Evolutionary conservation across 2,888 invertebrate genomes (phyloP).

Genomic region (Cephus pulcher): DNA sequence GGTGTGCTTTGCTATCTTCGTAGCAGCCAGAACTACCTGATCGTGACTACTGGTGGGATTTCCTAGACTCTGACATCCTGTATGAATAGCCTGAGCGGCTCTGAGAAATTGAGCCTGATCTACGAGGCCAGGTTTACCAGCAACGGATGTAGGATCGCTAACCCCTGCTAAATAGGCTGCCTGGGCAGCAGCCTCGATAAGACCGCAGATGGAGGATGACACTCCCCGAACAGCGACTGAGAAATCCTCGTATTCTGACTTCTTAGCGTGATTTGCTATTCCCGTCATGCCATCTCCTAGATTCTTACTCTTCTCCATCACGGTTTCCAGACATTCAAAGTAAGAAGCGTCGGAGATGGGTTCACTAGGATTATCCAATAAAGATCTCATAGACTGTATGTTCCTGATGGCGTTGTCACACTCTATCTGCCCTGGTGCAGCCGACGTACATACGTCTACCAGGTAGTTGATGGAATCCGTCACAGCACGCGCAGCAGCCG

Average conservation of each 20-base stretch:
- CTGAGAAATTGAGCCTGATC: conserved; percentile 90
- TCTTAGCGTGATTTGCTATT: conserved; percentile 92
- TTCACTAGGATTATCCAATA: conserved; percentile 87
- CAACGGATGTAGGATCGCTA: conserved; percentile 89
- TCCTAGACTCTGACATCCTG: conserved; percentile 84
- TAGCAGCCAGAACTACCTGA: conserved; percentile 89
- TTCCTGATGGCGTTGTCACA: conserved; percentile 95
- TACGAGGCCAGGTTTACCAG: conserved; percentile 89
- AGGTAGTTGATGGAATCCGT: conserved; percentile 93
- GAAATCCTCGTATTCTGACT: conserved; percentile 87
- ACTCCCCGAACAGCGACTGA: conserved; percentile 86
- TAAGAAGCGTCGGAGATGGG: conserved; percentile 90
- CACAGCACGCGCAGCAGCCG: conserved; percentile 88
- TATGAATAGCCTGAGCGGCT: conserved; percentile 90
- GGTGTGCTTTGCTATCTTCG: conserved; percentile 95
- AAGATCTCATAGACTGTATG: conserved; percentile 85
- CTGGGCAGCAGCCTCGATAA: conserved; percentile 94
- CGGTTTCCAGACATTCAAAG: conserved; percentile 92
- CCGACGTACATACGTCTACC: conserved; percentile 87
- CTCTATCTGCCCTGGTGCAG: conserved; percentile 95
- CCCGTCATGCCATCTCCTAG: conserved; percentile 93
- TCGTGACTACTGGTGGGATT: conserved; percentile 81
- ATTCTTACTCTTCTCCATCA: conserved; percentile 88
- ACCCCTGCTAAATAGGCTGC: conserved; percentile 95
- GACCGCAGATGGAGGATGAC: conserved; percentile 87